These are phyloP conservation scores for Alsophila aescularia DNA, from an alignment of 2,888 invertebrate genomes.

Conservation along the genomic window DNA sequence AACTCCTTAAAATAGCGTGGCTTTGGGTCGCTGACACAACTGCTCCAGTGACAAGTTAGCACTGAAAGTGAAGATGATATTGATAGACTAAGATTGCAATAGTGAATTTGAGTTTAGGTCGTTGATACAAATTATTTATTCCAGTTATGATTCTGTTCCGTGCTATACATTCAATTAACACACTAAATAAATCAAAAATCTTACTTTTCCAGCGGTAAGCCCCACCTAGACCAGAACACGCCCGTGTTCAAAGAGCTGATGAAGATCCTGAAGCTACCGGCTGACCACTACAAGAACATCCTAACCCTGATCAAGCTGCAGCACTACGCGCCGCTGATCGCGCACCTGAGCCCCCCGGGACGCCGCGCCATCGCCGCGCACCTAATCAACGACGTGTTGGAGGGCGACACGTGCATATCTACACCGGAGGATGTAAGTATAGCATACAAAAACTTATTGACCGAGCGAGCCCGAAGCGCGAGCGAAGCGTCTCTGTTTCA, in stretches of 20 bases:
- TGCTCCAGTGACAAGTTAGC: no score
- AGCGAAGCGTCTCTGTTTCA: no score
- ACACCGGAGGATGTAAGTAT: conserved; percentile 94
- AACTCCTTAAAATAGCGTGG: no score
- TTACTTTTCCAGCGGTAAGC: conserved; percentile 74
- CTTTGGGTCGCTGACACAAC: no score
- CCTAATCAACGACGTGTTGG: conserved; percentile 94
- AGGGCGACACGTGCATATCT: conserved; percentile 94
- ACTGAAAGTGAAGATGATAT: no score
- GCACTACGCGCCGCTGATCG: conserved; percentile 93
- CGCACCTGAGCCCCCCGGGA: conserved; percentile 94
- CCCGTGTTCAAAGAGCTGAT: conserved; percentile 96
- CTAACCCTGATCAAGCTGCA: conserved; percentile 93
- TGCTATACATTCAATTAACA: no score
- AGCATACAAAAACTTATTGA: no score
- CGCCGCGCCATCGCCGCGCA: conserved; percentile 94
- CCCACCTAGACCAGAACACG: conserved; percentile 88
- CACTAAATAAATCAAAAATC: not conserved
- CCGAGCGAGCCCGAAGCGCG: no score
- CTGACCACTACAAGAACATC: conserved; percentile 97
- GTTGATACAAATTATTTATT: no score
- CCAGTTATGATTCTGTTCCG: no score
- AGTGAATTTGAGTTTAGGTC: no score
- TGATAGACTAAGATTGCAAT: no score
- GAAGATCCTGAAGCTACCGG: conserved; percentile 96